Evolutionary conservation across 2,888 invertebrate species (phyloP), one percentile per base, ranked within the genome.

Genomic region (Caenorhabditis sinica): DNA sequence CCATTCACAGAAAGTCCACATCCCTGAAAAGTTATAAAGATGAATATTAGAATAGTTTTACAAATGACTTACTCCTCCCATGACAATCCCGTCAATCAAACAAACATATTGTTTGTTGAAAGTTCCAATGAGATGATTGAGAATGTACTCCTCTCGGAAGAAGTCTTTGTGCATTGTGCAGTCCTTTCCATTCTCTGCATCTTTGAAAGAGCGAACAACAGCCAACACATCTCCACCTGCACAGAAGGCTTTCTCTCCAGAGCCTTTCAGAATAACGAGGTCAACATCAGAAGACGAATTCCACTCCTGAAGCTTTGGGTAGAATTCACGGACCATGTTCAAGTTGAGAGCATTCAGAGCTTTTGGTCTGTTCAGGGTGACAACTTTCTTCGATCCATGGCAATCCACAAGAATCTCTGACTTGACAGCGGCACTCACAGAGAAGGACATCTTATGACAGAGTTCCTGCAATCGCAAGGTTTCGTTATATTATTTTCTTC

Each of bases 1-100:
- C 97, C 97, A 93, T 98, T 97, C 0, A 98, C 96, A 0, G 98
- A 97, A 33, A 99, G 90, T 0, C 98, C 98, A 63, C 97, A 95
- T 45, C 98, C 98, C 94, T 94, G 88, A 30, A 90, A 76, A 0
- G 33, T n/a, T 30, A 9, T 28, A 23, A 45, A 74, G 20, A 23
- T 30, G 1, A 40, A n/a, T 1, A 4, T 2, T 17, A 40, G 6
- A 20, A 15, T 2, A 56, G n/a, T 51, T 20, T 5, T 9, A 15
- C 13, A 3, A 56, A 15, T 0, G 11, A 81, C 61, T 71, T 83
- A 94, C 94, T 73, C 98, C 98, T 51, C 98, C 99, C 98, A 99
- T 98, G 0, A 97, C 96, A 83, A 98, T 96, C 2, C 98, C 98
- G 94, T 97, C 95, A 79, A 99, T 96, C 5, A 98, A 93, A 1